Percentiles rank a stretch among this genome's conserved stretches.
Evolutionary conservation across 2,113 vertebrate species (phyloP).

Genomic region (Ramphastos sulfuratus): DNA sequence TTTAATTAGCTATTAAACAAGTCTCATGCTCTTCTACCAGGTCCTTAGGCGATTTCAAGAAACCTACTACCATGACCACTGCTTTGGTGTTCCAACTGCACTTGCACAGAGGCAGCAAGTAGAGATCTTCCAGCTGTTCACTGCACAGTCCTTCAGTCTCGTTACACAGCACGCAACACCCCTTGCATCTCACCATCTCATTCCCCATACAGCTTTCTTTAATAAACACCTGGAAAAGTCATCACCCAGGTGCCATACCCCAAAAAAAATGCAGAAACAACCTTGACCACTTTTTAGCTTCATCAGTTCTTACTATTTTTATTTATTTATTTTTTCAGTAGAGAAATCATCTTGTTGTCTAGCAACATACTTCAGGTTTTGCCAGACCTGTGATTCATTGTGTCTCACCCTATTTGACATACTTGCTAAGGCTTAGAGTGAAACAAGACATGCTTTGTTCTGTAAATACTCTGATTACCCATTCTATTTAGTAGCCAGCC

Average conservation of each 20-base stretch:
- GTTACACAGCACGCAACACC: neutral
- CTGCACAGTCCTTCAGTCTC: neutral
- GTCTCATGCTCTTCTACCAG: neutral
- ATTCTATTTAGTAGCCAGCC: neutral
- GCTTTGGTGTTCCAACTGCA: neutral
- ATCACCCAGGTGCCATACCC: accelerated
- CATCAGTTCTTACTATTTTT: neutral
- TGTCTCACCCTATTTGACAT: neutral
- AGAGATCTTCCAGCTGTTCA: neutral
- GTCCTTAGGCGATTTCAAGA: neutral
- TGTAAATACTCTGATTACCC: neutral
- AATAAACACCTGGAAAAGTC: neutral
- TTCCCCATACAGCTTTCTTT: neutral
- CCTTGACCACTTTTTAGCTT: neutral
- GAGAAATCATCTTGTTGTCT: neutral
- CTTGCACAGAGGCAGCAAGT: neutral
- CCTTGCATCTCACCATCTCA: neutral
- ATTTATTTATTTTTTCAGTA: neutral
- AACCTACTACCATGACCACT: neutral
- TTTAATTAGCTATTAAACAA: slow-evolving; percentile 32
- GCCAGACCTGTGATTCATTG: neutral
- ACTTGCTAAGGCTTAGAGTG: neutral
- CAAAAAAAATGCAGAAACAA: neutral
- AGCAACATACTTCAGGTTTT: neutral
- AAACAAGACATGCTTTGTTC: neutral